Evolutionary conservation across 2,888 invertebrate genomes (phyloP).

Genomic region (Papilio demoleus): DNA sequence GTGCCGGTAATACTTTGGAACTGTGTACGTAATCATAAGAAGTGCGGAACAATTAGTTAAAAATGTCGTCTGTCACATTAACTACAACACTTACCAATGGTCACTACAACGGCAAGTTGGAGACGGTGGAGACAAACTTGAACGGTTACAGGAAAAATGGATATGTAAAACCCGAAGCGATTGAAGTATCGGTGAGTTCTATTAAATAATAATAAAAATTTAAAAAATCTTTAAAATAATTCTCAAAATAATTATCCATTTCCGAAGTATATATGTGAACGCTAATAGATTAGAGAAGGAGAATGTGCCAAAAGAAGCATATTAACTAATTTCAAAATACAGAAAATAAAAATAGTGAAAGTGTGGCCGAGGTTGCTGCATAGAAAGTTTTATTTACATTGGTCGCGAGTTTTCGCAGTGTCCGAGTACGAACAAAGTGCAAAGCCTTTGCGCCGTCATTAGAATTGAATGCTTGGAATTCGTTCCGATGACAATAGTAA

Average conservation of each 20-base stretch:
- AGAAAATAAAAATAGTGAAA: slow-evolving; percentile 42
- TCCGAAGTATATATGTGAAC: background rate
- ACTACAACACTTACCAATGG: slow-evolving; percentile 73
- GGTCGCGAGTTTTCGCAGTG: slow-evolving; percentile 29
- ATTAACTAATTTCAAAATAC: background rate
- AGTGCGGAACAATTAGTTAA: slow-evolving; percentile 50
- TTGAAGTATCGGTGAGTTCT: slow-evolving; percentile 64
- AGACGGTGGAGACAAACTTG: slow-evolving; percentile 64
- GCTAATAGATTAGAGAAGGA: background rate
- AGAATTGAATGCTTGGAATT: slow-evolving; percentile 22
- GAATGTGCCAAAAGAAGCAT: background rate
- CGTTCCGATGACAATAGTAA: slow-evolving; percentile 24
- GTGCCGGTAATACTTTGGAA: slow-evolving; percentile 43
- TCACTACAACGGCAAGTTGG: slow-evolving; percentile 68
- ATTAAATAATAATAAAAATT: background rate
- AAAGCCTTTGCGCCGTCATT: slow-evolving; percentile 27
- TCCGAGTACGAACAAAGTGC: slow-evolving; percentile 10
- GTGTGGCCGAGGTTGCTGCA: slow-evolving; percentile 40
- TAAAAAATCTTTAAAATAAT: background rate
- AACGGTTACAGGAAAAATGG: slow-evolving; percentile 75
- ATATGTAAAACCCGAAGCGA: slow-evolving; percentile 61
- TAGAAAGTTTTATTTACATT: slow-evolving; percentile 43
- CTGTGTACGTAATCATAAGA: slow-evolving; percentile 42
- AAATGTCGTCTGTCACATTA: slow-evolving; percentile 74
- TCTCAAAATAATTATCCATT: background rate